Evolutionary conservation across 1,140 invertebrate genomes (phyloP).

Genomic region (Sitobion miscanthi): DNA sequence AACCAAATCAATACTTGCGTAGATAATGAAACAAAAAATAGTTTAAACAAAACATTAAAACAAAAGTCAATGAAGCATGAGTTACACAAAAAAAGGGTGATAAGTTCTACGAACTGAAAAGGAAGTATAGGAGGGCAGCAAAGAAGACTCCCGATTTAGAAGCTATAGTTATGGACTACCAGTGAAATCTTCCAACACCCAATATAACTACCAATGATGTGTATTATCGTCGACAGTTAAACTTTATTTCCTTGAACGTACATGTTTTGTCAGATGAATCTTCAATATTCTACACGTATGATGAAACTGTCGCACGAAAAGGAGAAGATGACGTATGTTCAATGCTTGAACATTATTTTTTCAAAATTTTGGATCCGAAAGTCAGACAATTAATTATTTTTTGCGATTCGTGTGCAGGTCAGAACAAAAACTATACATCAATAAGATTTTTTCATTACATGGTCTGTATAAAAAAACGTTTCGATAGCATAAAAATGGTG

Average conservation of each 20-base stretch:
- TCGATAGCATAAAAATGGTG: constrained; percentile 30
- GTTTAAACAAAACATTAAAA: constrained; percentile 34
- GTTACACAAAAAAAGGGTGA: background rate
- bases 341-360: no score
- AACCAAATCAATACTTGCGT: constrained; percentile 25
- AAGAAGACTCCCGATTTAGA: background rate
- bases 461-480: constrained; percentile 27
- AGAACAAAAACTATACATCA: constrained; percentile 58
- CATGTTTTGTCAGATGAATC: no score
- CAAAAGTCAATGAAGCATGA: constrained; percentile 58
- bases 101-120: constrained; percentile 23
- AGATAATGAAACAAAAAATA: constrained; percentile 55
- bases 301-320: no score
- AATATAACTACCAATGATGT: no score
- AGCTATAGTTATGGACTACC: no score
- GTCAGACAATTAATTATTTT: constrained; percentile 57
- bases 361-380: constrained; percentile 47
- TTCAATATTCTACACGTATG: no score
- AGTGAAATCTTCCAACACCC: no score
- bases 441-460: constrained; percentile 55
- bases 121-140: constrained; percentile 16
- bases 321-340: no score
- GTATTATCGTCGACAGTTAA: no score
- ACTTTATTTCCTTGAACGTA: no score
- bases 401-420: constrained; percentile 59